These are phyloP conservation scores for Drosophila pseudoananassae DNA, from an alignment of 1,140 invertebrate species.

Conservation along the genomic window DNA sequence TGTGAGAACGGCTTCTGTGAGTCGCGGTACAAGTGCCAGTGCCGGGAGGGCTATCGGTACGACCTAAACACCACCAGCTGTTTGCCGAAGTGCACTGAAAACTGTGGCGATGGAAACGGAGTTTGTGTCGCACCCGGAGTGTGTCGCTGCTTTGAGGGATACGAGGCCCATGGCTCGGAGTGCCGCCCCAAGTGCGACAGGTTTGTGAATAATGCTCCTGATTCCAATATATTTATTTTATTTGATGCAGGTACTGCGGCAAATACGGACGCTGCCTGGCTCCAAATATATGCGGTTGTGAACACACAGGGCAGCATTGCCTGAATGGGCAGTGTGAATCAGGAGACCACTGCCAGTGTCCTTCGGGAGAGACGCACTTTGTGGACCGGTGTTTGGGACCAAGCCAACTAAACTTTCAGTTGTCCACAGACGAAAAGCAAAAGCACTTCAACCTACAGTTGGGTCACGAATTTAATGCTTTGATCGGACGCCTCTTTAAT, in stretches of 20 bases:
- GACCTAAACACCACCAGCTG: slow-evolving; percentile 75
- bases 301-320: slow-evolving; percentile 46
- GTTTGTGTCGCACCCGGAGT: slow-evolving; percentile 85
- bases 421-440: slow-evolving; percentile 31
- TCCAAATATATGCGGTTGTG: slow-evolving; percentile 72
- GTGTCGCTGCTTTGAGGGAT: slow-evolving; percentile 87
- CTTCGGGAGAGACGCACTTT: slow-evolving; percentile 51
- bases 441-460: slow-evolving; percentile 48
- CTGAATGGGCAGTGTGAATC: slow-evolving; percentile 51
- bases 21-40: slow-evolving; percentile 86
- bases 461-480: slow-evolving; percentile 62
- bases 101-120: slow-evolving; percentile 83
- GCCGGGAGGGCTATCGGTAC: slow-evolving; percentile 86
- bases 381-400: slow-evolving; percentile 60
- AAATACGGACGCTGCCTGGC: slow-evolving; percentile 62
- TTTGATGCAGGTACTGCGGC: slow-evolving; percentile 57
- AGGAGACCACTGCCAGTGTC: slow-evolving; percentile 57
- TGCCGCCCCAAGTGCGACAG: slow-evolving; percentile 70
- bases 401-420: slow-evolving; percentile 10
- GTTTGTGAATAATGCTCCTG: slow-evolving; percentile 25
- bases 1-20: slow-evolving; percentile 87
- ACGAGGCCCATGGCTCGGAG: slow-evolving; percentile 50
- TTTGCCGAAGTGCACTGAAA: slow-evolving; percentile 63
- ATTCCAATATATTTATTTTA: neutral
- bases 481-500: slow-evolving; percentile 71